These are phyloP conservation scores for Antedon mediterranea DNA, from an alignment of 53 echinoderm and acorn worm species.

Conservation along the genomic window DNA sequence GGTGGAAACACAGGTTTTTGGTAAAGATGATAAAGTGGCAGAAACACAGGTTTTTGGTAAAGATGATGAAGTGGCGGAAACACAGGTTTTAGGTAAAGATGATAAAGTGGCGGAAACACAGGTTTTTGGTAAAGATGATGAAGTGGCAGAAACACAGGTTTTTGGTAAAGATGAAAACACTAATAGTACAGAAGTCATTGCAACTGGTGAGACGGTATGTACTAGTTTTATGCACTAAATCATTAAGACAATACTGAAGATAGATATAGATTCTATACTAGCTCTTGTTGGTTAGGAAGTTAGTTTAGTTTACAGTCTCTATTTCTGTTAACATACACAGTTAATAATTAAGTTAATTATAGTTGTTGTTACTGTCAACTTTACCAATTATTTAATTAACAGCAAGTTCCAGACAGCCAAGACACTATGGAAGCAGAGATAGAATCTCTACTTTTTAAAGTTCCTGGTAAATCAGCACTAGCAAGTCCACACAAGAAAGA, in stretches of 20 bases:
- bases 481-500: slow-evolving; percentile 4
- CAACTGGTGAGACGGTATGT: no score
- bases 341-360: no score
- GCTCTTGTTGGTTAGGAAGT: no score
- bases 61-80: slow-evolving; percentile 2
- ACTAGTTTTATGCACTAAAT: no score
- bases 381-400: no score
- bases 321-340: no score
- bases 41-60: not conserved
- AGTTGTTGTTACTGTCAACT: no score
- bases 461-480: slow-evolving; percentile 11
- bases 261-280: no score
- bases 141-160: slow-evolving; percentile 1
- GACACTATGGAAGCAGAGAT: slow-evolving; percentile 5
- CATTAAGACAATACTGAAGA: no score
- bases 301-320: no score
- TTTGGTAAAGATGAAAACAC: not conserved
- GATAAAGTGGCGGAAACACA: slow-evolving; percentile 23
- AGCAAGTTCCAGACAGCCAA: slow-evolving; percentile 65
- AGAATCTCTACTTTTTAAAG: not conserved
- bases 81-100: slow-evolving; percentile 21
- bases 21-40: not conserved
- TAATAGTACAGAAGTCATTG: not conserved
- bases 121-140: slow-evolving; percentile 11
- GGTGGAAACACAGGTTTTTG: slow-evolving; percentile 2